A percentile compares a stretch with the other conserved stretches of the same genome.
Evolutionary conservation across 2,797 vertebrate species (phyloP).

Genomic region (Smutsia temminckii): DNA sequence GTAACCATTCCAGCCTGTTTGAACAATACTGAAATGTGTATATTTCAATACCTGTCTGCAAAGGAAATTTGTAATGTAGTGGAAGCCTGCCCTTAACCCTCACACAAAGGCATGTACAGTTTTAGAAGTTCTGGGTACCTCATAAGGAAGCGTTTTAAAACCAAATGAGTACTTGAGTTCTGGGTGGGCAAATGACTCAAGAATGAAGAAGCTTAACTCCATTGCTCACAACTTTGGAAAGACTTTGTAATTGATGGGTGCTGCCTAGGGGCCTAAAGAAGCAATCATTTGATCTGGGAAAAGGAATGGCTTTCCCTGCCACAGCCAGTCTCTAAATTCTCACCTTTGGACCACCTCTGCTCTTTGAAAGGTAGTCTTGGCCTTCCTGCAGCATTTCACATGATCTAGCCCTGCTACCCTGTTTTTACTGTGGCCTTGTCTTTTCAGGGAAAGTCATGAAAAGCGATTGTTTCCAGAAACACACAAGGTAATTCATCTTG

Average conservation of each 20-base stretch:
- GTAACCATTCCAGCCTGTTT: not conserved
- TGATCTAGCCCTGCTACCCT: not conserved
- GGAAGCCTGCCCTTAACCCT: not conserved
- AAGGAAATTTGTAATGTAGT: not conserved
- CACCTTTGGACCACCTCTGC: not conserved
- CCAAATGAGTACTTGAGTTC: not conserved
- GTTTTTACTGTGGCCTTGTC: constrained; percentile 65
- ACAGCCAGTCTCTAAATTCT: not conserved
- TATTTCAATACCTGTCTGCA: not conserved
- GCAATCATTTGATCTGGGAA: not conserved
- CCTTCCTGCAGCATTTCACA: not conserved
- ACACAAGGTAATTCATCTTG: constrained; percentile 82
- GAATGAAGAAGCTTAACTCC: not conserved
- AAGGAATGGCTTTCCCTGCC: not conserved
- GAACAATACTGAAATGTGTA: not conserved
- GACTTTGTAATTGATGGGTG: not conserved
- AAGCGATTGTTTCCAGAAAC: constrained; percentile 56
- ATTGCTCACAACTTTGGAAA: not conserved
- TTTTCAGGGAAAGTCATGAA: constrained; percentile 81
- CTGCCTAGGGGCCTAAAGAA: not conserved
- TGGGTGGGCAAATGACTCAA: not conserved
- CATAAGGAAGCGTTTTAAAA: not conserved
- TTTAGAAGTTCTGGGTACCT: not conserved
- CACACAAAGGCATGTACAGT: not conserved
- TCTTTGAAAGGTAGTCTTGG: not conserved